Conservation (phyloP, 2,888 invertebrate species). For the Luffia ferchaultella region DNA sequence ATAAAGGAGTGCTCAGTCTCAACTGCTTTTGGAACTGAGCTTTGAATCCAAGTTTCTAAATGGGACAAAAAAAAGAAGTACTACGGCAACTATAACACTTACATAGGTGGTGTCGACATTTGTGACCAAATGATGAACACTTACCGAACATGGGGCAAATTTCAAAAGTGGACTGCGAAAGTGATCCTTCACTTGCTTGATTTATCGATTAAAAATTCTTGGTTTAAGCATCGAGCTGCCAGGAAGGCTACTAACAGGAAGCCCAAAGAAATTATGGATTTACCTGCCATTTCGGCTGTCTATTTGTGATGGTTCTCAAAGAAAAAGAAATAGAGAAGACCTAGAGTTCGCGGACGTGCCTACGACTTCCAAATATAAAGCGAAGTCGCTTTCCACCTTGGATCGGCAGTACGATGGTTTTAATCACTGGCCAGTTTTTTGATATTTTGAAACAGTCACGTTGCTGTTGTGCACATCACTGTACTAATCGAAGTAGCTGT, state of each 20-base stretch:
- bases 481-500: constrained; percentile 14
- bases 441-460: constrained; percentile 11
- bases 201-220: constrained; percentile 18
- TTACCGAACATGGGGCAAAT: constrained; percentile 21
- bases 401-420: constrained; percentile 14
- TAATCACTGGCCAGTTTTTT: constrained; percentile 17
- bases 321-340: constrained; percentile 10
- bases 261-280: no score
- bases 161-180: constrained; percentile 26
- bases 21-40: constrained; percentile 20
- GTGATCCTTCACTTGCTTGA: constrained; percentile 16
- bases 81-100: constrained; percentile 19
- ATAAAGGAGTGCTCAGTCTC: constrained; percentile 20
- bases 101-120: constrained; percentile 26
- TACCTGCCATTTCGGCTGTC: constrained; percentile 15
- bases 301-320: constrained; percentile 14
- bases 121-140: constrained; percentile 21
- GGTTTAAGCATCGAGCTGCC: constrained; percentile 18
- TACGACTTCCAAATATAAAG: constrained; percentile 13
- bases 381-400: constrained; percentile 11
- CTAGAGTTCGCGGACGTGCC: constrained; percentile 14
- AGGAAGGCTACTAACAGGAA: constrained; percentile 8
- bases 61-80: constrained; percentile 15
- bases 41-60: constrained; percentile 9
- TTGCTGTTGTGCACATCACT: constrained; percentile 10